Percentiles rank a stretch among this genome's conserved stretches.
These are phyloP conservation scores for Melanargia galathea DNA, from an alignment of 2,888 invertebrate species.

Conservation along the genomic window DNA sequence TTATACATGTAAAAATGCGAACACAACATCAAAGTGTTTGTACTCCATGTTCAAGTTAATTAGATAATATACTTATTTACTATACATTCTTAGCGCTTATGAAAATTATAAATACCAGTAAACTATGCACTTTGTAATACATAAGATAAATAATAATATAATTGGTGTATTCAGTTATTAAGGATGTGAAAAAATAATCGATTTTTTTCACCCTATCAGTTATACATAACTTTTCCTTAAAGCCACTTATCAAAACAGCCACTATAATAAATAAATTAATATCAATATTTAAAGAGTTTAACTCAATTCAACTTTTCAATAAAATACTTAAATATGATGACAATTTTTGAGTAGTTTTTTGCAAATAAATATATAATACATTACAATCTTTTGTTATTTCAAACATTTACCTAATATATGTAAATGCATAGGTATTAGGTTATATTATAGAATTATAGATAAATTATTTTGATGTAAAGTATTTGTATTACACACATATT, in stretches of 20 bases:
- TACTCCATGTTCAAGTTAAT: conserved; percentile 8
- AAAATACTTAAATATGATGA: neutral
- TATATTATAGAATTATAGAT: too few species aligned
- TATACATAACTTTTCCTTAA: conserved; percentile 5
- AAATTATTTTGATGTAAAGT: too few species aligned
- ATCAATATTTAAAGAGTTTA: neutral
- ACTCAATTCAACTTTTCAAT: conserved; percentile 3
- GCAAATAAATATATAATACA: neutral
- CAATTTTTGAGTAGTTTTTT: neutral
- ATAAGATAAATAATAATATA: neutral
- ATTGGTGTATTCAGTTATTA: conserved; percentile 7
- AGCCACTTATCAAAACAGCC: conserved; percentile 22
- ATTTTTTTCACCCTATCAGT: too few species aligned
- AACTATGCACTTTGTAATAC: neutral
- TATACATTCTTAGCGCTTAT: conserved; percentile 9
- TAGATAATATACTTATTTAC: neutral
- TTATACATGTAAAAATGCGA: neutral
- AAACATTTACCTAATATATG: neutral
- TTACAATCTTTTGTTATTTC: neutral
- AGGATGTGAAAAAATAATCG: too few species aligned
- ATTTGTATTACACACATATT: too few species aligned
- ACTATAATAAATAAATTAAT: conserved; percentile 4
- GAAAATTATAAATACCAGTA: neutral
- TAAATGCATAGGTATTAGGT: neutral
- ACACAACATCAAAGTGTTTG: conserved; percentile 2